Conservation (phyloP, 2,113 vertebrate genomes). For the Columbina picui region DNA sequence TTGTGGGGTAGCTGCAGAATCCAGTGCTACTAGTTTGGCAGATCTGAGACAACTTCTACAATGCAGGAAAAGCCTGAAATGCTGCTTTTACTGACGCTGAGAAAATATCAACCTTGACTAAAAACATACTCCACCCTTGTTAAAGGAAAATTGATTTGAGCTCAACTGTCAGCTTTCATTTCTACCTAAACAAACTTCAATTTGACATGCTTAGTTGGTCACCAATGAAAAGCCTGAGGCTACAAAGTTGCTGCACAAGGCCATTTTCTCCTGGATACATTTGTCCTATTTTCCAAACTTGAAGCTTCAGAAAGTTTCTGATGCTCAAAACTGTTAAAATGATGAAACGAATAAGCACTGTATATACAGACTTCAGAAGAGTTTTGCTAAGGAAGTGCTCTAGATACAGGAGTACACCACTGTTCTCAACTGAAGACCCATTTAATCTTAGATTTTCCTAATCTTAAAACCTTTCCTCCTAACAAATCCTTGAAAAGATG, state of each 20-base stretch:
- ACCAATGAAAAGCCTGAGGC: background rate
- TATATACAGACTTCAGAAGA: background rate
- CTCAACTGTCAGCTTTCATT: background rate
- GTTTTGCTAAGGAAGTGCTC: background rate
- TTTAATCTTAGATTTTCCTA: background rate
- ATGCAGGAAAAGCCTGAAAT: slow-evolving; percentile 52
- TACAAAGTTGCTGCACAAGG: background rate
- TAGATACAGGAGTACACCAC: background rate
- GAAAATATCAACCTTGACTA: slow-evolving; percentile 31
- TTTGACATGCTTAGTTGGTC: background rate
- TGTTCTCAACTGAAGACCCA: background rate
- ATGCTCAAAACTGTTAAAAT: background rate
- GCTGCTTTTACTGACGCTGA: slow-evolving; percentile 13
- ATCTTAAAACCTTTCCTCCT: background rate
- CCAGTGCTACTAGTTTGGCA: slow-evolving; percentile 38
- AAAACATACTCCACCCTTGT: slow-evolving; percentile 6
- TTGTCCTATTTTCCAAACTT: background rate
- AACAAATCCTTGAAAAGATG: background rate
- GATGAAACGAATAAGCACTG: background rate
- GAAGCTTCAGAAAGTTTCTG: background rate
- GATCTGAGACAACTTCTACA: background rate
- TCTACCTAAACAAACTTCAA: background rate
- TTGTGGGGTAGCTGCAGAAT: slow-evolving; percentile 32
- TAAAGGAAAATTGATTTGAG: slow-evolving; percentile 16
- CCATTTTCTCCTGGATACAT: background rate